These are phyloP conservation scores for Pristionchus japonicus DNA, from an alignment of 2,888 invertebrate species.

Conservation along the genomic window DNA sequence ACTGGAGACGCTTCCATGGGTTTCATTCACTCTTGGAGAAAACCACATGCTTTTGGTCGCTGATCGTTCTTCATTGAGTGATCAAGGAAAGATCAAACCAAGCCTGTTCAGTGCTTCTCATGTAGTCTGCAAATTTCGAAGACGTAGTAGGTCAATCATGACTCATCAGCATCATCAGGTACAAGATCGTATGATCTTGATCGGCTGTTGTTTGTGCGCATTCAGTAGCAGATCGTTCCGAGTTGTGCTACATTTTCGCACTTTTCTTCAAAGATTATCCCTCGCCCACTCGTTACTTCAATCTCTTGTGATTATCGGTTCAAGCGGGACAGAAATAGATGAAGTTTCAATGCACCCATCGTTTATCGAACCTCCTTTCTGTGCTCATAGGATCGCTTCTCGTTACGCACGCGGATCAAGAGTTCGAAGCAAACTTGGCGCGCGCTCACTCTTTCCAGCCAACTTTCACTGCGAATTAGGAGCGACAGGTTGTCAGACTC, in stretches of 20 bases:
- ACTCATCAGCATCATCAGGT: too few species aligned
- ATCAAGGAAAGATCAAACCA: too few species aligned
- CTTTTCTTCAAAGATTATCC: background rate
- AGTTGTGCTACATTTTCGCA: background rate
- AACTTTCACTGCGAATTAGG: conserved; percentile 32
- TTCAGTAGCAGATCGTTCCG: background rate
- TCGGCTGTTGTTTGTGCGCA: background rate
- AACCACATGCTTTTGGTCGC: too few species aligned
- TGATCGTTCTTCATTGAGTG: too few species aligned
- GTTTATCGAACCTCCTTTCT: too few species aligned
- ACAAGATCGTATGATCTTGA: background rate
- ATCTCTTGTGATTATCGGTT: background rate
- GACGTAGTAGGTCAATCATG: too few species aligned
- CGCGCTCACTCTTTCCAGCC: background rate
- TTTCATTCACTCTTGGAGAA: background rate
- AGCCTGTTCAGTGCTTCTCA: too few species aligned
- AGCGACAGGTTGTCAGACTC: background rate
- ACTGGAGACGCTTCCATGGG: background rate
- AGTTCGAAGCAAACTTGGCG: background rate
- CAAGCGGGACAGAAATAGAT: too few species aligned
- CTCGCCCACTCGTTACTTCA: background rate
- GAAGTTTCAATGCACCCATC: too few species aligned
- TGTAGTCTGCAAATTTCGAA: too few species aligned
- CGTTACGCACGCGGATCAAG: background rate
- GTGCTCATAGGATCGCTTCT: background rate